These are phyloP conservation scores for Tetropium fuscum DNA, from an alignment of 2,888 invertebrate genomes.

Conservation along the genomic window DNA sequence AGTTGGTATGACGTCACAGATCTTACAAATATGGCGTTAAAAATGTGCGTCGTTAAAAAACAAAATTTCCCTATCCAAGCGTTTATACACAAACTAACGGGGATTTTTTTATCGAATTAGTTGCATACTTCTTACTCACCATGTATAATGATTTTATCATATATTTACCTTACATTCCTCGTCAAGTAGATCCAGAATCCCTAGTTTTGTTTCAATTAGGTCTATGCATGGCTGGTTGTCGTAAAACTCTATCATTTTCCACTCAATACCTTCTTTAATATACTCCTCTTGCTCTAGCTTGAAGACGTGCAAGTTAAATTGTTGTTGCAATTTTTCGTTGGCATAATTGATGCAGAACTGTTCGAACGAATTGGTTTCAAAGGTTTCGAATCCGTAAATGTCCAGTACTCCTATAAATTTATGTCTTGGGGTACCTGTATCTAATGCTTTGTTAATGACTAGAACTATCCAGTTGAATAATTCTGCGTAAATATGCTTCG, in stretches of 20 bases:
- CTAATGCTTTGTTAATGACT: slow-evolving; percentile 88
- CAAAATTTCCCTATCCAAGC: too few relatives aligned
- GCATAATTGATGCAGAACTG: slow-evolving; percentile 99
- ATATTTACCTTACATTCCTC: slow-evolving; percentile 92
- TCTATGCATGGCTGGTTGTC: slow-evolving; percentile 99
- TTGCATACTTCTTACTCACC: too few relatives aligned
- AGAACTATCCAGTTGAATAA: slow-evolving; percentile 94
- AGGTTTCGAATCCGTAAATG: slow-evolving; percentile 98
- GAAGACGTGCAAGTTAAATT: slow-evolving; percentile 98
- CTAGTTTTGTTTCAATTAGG: slow-evolving; percentile 93
- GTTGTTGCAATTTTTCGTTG: slow-evolving; percentile 98
- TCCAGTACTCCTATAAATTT: slow-evolving; percentile 91
- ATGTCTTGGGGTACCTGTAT: slow-evolving; percentile 74
- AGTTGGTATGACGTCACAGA: not conserved
- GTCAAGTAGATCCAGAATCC: slow-evolving; percentile 93
- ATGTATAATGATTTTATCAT: too few relatives aligned
- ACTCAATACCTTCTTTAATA: slow-evolving; percentile 95
- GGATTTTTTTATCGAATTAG: too few relatives aligned
- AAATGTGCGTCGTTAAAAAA: too few relatives aligned
- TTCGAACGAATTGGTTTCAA: slow-evolving; percentile 97
- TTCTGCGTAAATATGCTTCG: slow-evolving; percentile 94
- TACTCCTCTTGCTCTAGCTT: slow-evolving; percentile 99
- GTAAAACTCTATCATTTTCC: slow-evolving; percentile 98
- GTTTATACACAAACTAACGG: too few relatives aligned
- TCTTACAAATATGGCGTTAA: too few relatives aligned